Evolutionary conservation across 1,140 invertebrate species (phyloP).

Genomic region (Aphelenchoides fujianensis): DNA sequence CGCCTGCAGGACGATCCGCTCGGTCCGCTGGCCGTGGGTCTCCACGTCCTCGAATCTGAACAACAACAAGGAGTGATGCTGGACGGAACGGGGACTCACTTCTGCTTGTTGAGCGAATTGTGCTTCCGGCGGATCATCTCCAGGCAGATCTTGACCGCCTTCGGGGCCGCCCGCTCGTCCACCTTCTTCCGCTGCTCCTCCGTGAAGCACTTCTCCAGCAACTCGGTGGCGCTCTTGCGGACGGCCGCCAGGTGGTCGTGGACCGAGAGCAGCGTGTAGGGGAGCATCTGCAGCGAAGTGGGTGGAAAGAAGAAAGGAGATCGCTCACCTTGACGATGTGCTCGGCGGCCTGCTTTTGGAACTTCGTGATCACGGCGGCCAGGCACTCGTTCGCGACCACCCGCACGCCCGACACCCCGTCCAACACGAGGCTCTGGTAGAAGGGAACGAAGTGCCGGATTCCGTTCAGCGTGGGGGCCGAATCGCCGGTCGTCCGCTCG

Average conservation of each 20-base stretch:
- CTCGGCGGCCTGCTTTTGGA: neutral
- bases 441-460: constrained; percentile 14
- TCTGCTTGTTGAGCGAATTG: constrained; percentile 2
- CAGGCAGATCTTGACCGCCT: constrained; percentile 5
- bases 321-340: constrained; percentile 19
- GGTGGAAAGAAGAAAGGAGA: neutral
- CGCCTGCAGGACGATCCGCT: constrained; percentile 8
- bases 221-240: neutral
- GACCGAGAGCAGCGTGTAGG: constrained; percentile 6
- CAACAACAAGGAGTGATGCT: neutral
- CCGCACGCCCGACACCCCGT: neutral
- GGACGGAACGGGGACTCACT: neutral
- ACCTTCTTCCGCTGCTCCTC: constrained; percentile 16
- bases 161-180: neutral
- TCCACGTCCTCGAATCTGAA: constrained; percentile 17
- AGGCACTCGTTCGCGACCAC: constrained; percentile 14
- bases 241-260: constrained; percentile 17
- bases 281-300: constrained; percentile 16
- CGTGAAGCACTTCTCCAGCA: constrained; percentile 14
- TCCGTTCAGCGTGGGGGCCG: neutral
- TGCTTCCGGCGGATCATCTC: constrained; percentile 14
- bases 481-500: neutral
- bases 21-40: constrained; percentile 4
- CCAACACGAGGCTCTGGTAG: constrained; percentile 20
- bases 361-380: neutral